Evolutionary conservation across 1,140 invertebrate genomes (phyloP).

Genomic region (Drosophila kanapiae): DNA sequence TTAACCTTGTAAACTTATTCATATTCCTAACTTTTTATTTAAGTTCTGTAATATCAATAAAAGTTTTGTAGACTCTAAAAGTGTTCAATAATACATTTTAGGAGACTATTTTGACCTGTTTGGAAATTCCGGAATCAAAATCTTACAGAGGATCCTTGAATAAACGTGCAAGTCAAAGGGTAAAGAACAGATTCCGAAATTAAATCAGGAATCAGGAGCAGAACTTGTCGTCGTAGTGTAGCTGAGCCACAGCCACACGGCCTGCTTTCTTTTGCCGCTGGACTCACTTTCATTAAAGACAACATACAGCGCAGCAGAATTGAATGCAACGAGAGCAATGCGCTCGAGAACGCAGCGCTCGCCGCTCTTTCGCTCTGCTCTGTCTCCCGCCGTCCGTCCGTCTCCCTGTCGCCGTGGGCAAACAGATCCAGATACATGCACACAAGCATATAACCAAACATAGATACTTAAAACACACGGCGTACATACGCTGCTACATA

Average conservation of each 20-base stretch:
- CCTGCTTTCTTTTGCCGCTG: constrained; percentile 70
- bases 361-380: constrained; percentile 20
- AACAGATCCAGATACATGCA: constrained; percentile 66
- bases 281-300: constrained; percentile 78
- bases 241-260: constrained; percentile 31
- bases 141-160: constrained; percentile 14
- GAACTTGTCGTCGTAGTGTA: constrained; percentile 35
- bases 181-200: background rate
- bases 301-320: constrained; percentile 61
- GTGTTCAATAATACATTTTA: too few species aligned
- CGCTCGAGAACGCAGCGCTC: constrained; percentile 44
- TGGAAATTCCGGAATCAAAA: background rate
- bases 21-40: background rate
- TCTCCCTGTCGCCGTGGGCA: constrained; percentile 45
- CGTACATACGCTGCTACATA: constrained; percentile 32
- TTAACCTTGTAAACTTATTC: background rate
- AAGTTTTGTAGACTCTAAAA: background rate
- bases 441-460: constrained; percentile 46
- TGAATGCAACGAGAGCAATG: constrained; percentile 70
- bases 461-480: constrained; percentile 40
- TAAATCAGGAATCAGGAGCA: constrained; percentile 9
- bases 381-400: constrained; percentile 8
- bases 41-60: background rate
- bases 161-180: constrained; percentile 37
- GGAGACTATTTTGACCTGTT: background rate